A percentile compares a stretch with the other conserved stretches of the same genome.
phyloP scores from a whole-genome alignment of 37 sponge, comb jelly and placozoan genomes.

The Halisarca cf. caerulea region DNA sequence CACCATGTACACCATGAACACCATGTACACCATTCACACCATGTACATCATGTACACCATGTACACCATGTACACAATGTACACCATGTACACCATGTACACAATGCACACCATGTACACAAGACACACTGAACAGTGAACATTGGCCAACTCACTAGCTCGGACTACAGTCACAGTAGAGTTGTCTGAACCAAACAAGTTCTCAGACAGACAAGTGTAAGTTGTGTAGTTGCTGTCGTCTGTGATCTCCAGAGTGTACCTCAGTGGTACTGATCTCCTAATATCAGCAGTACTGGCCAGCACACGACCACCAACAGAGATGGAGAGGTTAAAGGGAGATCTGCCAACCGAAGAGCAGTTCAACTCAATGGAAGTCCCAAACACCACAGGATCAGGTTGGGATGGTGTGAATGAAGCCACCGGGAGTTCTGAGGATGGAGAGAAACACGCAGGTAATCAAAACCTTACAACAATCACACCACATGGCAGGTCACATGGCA shows the following conservation, averaged over 20 bases:
- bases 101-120: too few species aligned
- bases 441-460: background rate
- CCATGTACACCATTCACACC: too few species aligned
- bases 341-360: conserved; percentile 9
- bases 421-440: background rate
- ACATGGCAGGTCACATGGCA: too few species aligned
- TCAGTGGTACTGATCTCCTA: background rate
- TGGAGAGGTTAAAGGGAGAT: conserved; percentile 12
- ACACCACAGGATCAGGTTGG: conserved; percentile 1
- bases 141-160: background rate
- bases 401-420: background rate
- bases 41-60: too few species aligned
- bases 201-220: conserved; percentile 19
- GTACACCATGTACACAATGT: too few species aligned
- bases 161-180: background rate
- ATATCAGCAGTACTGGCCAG: background rate
- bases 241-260: background rate
- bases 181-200: background rate
- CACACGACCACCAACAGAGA: background rate
- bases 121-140: background rate
- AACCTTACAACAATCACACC: too few species aligned
- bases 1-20: too few species aligned
- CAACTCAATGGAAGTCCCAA: conserved; percentile 2
- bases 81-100: too few species aligned
- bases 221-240: background rate